These are phyloP conservation scores for Acanthococcus lagerstroemiae DNA, from an alignment of 2,888 invertebrate species.

Conservation along the genomic window DNA sequence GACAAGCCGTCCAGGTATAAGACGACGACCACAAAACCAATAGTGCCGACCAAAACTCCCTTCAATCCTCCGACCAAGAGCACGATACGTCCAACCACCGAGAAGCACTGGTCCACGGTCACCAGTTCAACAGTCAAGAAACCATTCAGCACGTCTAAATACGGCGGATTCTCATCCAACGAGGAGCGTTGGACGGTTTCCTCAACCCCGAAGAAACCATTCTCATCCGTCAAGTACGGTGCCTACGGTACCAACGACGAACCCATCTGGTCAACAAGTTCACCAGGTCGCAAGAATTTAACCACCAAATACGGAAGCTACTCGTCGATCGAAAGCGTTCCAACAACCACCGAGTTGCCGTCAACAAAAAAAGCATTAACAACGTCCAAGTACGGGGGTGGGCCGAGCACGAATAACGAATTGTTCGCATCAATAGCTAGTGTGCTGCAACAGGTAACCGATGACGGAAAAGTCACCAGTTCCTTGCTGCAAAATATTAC, in stretches of 20 bases:
- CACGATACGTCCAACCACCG: not conserved
- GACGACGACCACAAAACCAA: not conserved
- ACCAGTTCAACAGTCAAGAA: not conserved
- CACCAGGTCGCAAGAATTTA: not conserved
- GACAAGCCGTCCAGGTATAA: conserved; percentile 3
- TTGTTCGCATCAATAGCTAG: conserved; percentile 36
- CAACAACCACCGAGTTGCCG: not conserved
- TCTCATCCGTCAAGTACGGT: conserved; percentile 16
- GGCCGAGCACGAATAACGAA: conserved; percentile 33
- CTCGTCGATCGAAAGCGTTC: not conserved
- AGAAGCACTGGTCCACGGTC: not conserved
- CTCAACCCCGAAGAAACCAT: not conserved
- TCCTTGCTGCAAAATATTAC: conserved; percentile 18
- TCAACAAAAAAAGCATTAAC: not conserved
- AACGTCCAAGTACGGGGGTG: not conserved
- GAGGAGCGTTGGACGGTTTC: not conserved
- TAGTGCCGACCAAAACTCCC: not conserved
- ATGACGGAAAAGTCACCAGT: conserved; percentile 29
- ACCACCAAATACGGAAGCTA: conserved; percentile 5
- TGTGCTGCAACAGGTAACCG: conserved; percentile 36
- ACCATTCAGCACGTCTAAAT: conserved; percentile 16
- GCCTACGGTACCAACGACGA: conserved; percentile 9
- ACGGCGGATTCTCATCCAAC: not conserved
- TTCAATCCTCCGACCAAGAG: not conserved
- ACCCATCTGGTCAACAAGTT: conserved; percentile 7